These are phyloP conservation scores for Agrypnus murinus DNA, from an alignment of 2,888 invertebrate species.

Conservation along the genomic window DNA sequence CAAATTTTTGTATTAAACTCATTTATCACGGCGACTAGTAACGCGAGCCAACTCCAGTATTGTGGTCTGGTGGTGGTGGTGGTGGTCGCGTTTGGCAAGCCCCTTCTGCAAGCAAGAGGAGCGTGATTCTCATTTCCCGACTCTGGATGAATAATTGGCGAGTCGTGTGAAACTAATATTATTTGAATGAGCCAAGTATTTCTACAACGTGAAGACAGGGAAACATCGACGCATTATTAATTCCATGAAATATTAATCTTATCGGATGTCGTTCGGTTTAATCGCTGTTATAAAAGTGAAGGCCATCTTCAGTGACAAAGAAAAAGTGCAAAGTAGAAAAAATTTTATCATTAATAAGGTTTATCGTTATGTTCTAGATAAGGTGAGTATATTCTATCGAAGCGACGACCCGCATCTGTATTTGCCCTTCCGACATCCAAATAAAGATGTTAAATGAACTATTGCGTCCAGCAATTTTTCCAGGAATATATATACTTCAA, in stretches of 20 bases:
- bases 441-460: conserved; percentile 1
- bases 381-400: no score
- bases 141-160: conserved; percentile 52
- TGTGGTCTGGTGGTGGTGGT: conserved; percentile 37
- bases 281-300: no score
- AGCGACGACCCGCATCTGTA: no score
- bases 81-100: conserved; percentile 25
- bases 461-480: not conserved
- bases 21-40: conserved; percentile 43
- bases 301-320: no score
- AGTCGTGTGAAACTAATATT: conserved; percentile 44
- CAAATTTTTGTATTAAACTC: conserved; percentile 51
- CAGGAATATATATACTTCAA: conserved; percentile 10
- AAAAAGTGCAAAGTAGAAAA: no score
- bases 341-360: no score
- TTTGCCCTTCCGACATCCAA: not conserved
- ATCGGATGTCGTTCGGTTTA: no score
- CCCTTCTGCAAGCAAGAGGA: conserved; percentile 28
- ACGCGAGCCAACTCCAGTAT: conserved; percentile 38
- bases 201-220: not conserved
- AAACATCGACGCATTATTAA: not conserved
- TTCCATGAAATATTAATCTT: not conserved
- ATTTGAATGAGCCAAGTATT: conserved; percentile 18
- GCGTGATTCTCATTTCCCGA: conserved; percentile 53
- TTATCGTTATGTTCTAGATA: no score